Evolutionary conservation across 2,113 vertebrate genomes (phyloP), one percentile per base, ranked within the genome.

Genomic region (Cebus imitator): DNA sequence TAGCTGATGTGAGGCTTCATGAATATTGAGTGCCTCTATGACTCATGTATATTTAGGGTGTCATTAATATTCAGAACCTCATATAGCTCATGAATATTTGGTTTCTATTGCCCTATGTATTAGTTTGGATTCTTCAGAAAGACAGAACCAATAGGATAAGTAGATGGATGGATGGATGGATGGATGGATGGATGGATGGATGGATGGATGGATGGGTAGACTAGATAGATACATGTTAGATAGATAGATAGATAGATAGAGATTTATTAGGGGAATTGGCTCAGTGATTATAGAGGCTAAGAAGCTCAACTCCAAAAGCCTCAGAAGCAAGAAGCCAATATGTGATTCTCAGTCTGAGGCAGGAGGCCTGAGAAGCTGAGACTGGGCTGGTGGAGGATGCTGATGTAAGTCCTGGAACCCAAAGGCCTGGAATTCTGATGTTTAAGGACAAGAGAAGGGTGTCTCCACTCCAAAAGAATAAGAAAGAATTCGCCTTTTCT

Each of bases 361-460:
- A n/a, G 8, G 37, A 75, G 16, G 86, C 27, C 27, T 7, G 12
- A 61, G 43, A 25, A 72, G 32, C 32, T 50, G 20, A 13, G 32
- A 35, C 6, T 12, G 50, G 35, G 32, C 8, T 18, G 17, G 6
- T 4, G 5, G 14, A 3, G 4, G 35, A 17, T 10, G 2, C 68
- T 79, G 81, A 35, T 40, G 1, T 80, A 20, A 86, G 37, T 25
- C 50, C n/a, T 52, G 52, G 55, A 61, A 18, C 37, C 8, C 9
- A 8, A 70, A 70, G 72, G 32, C n/a, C 35, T 21, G 13, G 52
- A 40, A 40, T 72, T 55, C 61, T 37, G 12, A 18, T 61, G 35
- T 17, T 16, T 35, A 81, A 88, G 25, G 37, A 17, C 37, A 81
- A 30, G n/a, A 81, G 32, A 35, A 72, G 76, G 35, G 21, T 10